Evolutionary conservation across 2,113 vertebrate species (phyloP), one percentile per base, ranked within the genome.

Genomic region (Anolis sagrei): DNA sequence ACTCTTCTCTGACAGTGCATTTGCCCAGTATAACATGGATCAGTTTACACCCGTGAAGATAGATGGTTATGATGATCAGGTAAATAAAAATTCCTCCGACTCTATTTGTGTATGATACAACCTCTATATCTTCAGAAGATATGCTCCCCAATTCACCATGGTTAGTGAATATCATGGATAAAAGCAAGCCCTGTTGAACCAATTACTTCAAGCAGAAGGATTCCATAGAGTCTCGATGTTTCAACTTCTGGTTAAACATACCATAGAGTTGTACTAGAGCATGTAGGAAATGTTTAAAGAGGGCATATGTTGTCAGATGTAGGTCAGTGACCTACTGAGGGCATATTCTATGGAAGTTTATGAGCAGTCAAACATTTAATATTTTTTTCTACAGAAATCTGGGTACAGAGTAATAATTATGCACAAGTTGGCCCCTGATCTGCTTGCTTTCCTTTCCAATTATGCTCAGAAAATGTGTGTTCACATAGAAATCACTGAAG

Each of bases 21-120:
- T 99, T 97, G 98, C 98, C 90, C 98, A 98, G 91, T 99, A 99
- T 92, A 99, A 99, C 94, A 99, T 99, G 98, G 98, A 99, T 94
- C 98, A 99, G 95, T 99, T 99, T 95, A 98, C 97, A 7, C 96
- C 97, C 0, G 97, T 97, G 94, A 99, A 98, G 95, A 96, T 98
- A 93, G 97, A 98, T 88, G 98, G 97, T 61, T 97, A 97, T 85
- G 98, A 99, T 62, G 98, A 99, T 86, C 96, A 97, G 97, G 98
- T 96, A 94, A 97, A 94, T 79, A 44, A 29, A 80, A 74, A 70
- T 66, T 49, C 51, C 62, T 19, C 21, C 54, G 39, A 44, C 39
- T 44, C 39, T 44, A 44, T 44, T 44, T 44, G 39, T 44, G 39
- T 44, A 44, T 44, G 39, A 44, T 44, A 44, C 39, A 44, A 44